These are phyloP conservation scores for Epizoanthus scotinus DNA, from an alignment of 92 coral and sea anemone genomes.

Conservation along the genomic window DNA sequence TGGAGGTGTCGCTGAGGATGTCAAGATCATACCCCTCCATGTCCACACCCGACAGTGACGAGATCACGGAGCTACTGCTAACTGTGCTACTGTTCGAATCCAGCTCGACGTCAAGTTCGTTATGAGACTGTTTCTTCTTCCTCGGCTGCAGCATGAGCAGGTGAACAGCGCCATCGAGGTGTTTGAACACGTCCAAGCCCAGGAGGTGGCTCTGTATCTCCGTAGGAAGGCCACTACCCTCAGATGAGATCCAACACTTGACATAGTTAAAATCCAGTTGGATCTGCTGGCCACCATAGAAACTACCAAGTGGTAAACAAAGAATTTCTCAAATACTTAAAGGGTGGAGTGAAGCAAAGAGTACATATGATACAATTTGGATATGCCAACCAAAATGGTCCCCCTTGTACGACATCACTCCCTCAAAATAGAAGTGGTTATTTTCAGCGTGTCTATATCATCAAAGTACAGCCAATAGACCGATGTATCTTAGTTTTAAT, in stretches of 20 bases:
- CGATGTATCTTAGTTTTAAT: too few relatives aligned
- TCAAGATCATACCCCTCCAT: slow-evolving; percentile 84
- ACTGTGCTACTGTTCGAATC: slow-evolving; percentile 91
- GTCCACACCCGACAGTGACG: slow-evolving; percentile 89
- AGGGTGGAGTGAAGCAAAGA: neutral
- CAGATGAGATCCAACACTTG: slow-evolving; percentile 96
- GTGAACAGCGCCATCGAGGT: slow-evolving; percentile 85
- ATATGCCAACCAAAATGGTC: neutral
- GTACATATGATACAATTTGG: neutral
- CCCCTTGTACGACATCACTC: too few relatives aligned
- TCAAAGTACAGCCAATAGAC: too few relatives aligned
- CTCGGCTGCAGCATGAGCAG: slow-evolving; percentile 94
- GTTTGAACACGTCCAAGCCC: slow-evolving; percentile 80
- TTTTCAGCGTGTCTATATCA: too few relatives aligned
- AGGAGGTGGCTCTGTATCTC: slow-evolving; percentile 79
- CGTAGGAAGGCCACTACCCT: slow-evolving; percentile 63
- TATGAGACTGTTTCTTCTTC: slow-evolving; percentile 72
- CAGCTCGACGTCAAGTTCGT: slow-evolving; percentile 83
- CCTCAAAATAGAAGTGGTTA: too few relatives aligned
- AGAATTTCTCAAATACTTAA: neutral
- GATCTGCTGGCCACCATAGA: slow-evolving; percentile 93
- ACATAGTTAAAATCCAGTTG: slow-evolving; percentile 90
- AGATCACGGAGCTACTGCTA: slow-evolving; percentile 93
- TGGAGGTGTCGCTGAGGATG: slow-evolving; percentile 79
- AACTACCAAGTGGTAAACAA: slow-evolving; percentile 54